Evolutionary conservation across 2,888 invertebrate species (phyloP), one percentile per base, ranked within the genome.

Genomic region (Napeogenes sylphis): DNA sequence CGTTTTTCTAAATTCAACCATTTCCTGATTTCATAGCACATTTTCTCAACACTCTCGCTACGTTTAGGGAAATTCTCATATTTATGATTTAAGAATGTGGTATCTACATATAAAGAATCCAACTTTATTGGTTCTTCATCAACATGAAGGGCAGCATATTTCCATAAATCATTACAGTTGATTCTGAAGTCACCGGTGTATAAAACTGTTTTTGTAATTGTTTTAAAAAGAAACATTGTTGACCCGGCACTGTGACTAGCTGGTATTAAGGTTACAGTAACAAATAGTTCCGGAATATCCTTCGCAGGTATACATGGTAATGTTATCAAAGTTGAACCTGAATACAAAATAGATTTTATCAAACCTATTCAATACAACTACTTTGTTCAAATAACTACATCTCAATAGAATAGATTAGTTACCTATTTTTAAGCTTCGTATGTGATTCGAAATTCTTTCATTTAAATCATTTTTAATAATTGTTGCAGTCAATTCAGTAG

Each of bases 171-270:
- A 0, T 80, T 84, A 0, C 84, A 75, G 58, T 91, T 88, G 51
- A 95, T 91, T 69, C 91, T 81, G 76, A 95, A 96, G 81, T 97
- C 97, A 0, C 97, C 97, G 0, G 97, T 97, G 75, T 95, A 97
- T 0, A 97, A 80, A 35, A 96, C 87, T 0, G 83, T 92, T 4
- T 91, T 85, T 0, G 91, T 83, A 0, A 83, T 68, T 0, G 91
- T 92, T 77, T 94, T 93, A 74, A 97, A 94, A 6, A 96, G 79
- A 77, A 96, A 95, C 97, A 97, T 97, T 0, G 96, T 93, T 0
- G 97, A 95, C 0, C 97, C 97, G 0, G 95, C 94, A 76, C 96
- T 96, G 76, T 97, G 97, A 0, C 94, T 95, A 0, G 96, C 95
- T 0, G 95, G 92, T 59, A 96, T 84, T 0, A 92, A 79, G 0